A percentile compares a stretch with the other conserved stretches of the same genome.
Evolutionary conservation across 2,888 invertebrate species (phyloP).

Genomic region (Caenorhabditis imperialis): DNA sequence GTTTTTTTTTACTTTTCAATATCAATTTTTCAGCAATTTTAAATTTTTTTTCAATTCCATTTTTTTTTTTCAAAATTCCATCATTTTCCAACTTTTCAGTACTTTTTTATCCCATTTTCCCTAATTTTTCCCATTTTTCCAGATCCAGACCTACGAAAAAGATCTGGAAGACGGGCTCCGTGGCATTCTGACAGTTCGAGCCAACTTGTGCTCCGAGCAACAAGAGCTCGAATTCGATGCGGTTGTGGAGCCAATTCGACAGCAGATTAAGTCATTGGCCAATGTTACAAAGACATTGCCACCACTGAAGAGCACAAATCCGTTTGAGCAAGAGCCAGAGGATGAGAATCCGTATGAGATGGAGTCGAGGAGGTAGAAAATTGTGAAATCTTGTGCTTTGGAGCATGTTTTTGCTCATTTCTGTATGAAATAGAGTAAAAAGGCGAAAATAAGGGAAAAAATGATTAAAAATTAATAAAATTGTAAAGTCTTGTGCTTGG

Average conservation of each 20-base stretch:
- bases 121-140: neutral
- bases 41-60: neutral
- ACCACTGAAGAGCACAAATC: conserved; percentile 8
- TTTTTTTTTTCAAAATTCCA: neutral
- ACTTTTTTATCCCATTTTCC: no score
- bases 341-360: conserved; percentile 61
- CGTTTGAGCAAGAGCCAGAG: conserved; percentile 35
- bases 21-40: neutral
- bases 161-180: conserved; percentile 65
- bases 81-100: conserved; percentile 19
- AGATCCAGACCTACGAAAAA: conserved; percentile 64
- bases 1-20: neutral
- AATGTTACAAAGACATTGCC: conserved; percentile 54
- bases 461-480: no score
- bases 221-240: conserved; percentile 63
- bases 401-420: neutral
- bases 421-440: no score
- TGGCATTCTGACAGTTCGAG: conserved; percentile 59
- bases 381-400: neutral
- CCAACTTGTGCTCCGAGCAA: conserved; percentile 42
- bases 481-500: no score
- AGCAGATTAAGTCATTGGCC: conserved; percentile 62
- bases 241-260: conserved; percentile 66
- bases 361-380: conserved; percentile 52
- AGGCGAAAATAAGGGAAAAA: no score